These are phyloP conservation scores for Meteorus cinctellus DNA, from an alignment of 2,888 invertebrate species.

Conservation along the genomic window DNA sequence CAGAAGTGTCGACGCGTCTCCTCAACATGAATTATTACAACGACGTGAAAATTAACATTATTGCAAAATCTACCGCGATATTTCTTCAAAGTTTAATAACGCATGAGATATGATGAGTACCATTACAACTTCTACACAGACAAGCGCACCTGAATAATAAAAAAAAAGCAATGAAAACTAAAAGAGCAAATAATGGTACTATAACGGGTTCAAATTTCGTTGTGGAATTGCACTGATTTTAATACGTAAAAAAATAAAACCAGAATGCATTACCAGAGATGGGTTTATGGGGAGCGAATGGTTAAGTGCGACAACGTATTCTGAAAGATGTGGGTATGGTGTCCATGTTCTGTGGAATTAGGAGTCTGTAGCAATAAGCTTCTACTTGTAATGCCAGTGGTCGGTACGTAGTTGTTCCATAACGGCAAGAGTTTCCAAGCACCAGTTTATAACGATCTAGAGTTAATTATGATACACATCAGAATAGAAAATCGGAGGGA, in stretches of 20 bases:
- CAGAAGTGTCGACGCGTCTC: neutral
- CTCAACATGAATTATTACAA: conserved; percentile 25
- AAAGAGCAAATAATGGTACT: neutral
- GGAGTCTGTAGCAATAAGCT: conserved; percentile 38
- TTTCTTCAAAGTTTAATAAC: conserved; percentile 12
- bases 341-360: conserved; percentile 37
- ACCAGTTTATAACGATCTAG: conserved; percentile 61
- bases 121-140: neutral
- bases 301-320: conserved; percentile 32
- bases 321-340: conserved; percentile 21
- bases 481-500: neutral
- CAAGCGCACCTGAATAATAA: neutral
- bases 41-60: conserved; percentile 16
- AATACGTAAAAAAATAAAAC: conserved; percentile 7
- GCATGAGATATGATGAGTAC: neutral
- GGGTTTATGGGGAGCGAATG: conserved; percentile 14
- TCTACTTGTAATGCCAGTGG: conserved; percentile 45
- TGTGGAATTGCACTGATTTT: neutral
- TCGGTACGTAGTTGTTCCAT: conserved; percentile 53
- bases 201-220: neutral
- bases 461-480: conserved; percentile 69
- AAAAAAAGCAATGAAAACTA: neutral
- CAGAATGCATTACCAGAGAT: neutral
- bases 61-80: neutral
- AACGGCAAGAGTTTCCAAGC: conserved; percentile 59